Conservation (phyloP, 2,888 invertebrate species). For the Cerceris ruficornis region DNA sequence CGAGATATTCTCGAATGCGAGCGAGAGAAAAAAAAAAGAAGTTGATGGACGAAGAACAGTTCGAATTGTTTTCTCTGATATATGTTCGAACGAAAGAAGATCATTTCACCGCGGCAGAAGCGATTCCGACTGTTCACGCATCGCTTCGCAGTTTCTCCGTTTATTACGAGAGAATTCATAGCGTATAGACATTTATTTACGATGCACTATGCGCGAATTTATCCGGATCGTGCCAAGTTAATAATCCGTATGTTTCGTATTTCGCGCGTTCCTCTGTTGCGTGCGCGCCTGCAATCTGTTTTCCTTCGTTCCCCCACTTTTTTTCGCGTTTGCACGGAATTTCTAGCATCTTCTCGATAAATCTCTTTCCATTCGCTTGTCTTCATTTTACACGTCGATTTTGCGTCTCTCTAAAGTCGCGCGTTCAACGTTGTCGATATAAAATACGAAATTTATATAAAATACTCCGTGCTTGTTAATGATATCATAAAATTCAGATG, state of each 20-base stretch:
- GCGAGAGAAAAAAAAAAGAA: constrained; percentile 30
- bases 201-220: not conserved
- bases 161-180: not conserved
- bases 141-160: constrained; percentile 7
- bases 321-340: not conserved
- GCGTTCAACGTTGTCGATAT: too few relatives aligned
- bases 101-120: not conserved
- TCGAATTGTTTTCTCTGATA: not conserved
- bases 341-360: constrained; percentile 3
- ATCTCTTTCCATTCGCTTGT: too few relatives aligned
- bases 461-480: too few relatives aligned
- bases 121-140: not conserved
- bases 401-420: too few relatives aligned
- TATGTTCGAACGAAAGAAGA: not conserved
- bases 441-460: too few relatives aligned
- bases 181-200: constrained; percentile 5
- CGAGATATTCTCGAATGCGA: not conserved
- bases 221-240: constrained; percentile 12
- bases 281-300: constrained; percentile 1
- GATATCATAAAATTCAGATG: too few relatives aligned
- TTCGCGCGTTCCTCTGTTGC: constrained; percentile 19
- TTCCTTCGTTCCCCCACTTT: not conserved
- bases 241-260: constrained; percentile 9
- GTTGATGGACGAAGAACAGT: constrained; percentile 1
- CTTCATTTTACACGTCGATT: too few relatives aligned